phyloP scores from a whole-genome alignment of 2,113 vertebrate species.

The Pollachius pollachius region DNA sequence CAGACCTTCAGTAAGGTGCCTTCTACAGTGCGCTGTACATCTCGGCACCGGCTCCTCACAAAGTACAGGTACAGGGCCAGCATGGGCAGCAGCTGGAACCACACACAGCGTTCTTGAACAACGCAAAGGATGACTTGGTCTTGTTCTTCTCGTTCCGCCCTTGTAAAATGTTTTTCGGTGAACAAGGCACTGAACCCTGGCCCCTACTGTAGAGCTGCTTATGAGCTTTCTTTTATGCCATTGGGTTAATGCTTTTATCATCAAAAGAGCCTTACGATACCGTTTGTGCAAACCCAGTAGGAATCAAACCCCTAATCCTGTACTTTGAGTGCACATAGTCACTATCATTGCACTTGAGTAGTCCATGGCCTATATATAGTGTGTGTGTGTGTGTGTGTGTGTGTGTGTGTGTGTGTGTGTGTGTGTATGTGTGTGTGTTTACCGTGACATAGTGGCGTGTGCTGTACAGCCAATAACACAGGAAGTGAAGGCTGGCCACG shows the following conservation, averaged over 20 bases:
- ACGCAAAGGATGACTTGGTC: constrained; percentile 6
- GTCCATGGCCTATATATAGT: neutral
- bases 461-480: constrained; percentile 83
- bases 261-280: no score
- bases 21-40: constrained; percentile 75
- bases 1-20: constrained; percentile 88
- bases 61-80: constrained; percentile 84
- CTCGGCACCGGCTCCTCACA: constrained; percentile 81
- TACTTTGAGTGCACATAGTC: neutral
- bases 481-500: constrained; percentile 80
- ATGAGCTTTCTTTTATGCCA: no score
- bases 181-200: no score
- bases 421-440: constrained; percentile 24
- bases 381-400: constrained; percentile 23
- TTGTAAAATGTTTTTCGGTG: no score
- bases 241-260: no score
- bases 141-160: no score
- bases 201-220: no score
- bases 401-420: neutral
- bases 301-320: no score
- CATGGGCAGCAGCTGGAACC: constrained; percentile 83
- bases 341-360: neutral
- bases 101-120: no score
- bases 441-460: constrained; percentile 82
- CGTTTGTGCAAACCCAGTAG: no score